phyloP scores from a whole-genome alignment of 1,140 invertebrate genomes.

The Ruditapes philippinarum region DNA sequence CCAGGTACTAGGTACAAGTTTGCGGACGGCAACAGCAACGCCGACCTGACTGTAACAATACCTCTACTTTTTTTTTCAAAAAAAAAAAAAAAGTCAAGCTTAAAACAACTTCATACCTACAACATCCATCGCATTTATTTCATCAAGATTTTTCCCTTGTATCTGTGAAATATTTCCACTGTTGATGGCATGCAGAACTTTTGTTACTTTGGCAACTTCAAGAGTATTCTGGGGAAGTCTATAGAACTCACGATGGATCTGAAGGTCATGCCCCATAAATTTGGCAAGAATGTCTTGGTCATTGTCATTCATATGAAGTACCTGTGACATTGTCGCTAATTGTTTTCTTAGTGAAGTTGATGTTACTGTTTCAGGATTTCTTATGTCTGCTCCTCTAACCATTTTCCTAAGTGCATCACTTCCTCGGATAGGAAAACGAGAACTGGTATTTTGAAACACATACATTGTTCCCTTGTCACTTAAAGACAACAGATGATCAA shows the following conservation, averaged over 20 bases:
- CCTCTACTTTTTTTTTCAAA: too few relatives aligned
- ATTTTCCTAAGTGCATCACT: background rate
- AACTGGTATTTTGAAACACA: background rate
- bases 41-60: too few relatives aligned
- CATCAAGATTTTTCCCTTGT: background rate
- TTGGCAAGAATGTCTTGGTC: conserved; percentile 71
- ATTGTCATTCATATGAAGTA: conserved; percentile 62
- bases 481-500: background rate
- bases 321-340: conserved; percentile 21
- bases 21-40: too few relatives aligned
- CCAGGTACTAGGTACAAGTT: too few relatives aligned
- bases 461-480: background rate
- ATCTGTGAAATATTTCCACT: background rate
- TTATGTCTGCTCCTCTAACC: background rate
- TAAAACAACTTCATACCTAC: too few relatives aligned
- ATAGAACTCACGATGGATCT: conserved; percentile 74
- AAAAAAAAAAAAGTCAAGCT: too few relatives aligned
- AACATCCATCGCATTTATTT: background rate
- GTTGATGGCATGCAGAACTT: conserved; percentile 58
- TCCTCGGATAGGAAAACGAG: background rate
- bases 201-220: conserved; percentile 73
- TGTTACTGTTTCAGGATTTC: background rate
- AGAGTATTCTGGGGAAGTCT: conserved; percentile 73
- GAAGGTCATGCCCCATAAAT: conserved; percentile 74
- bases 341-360: conserved; percentile 27